A percentile compares a stretch with the other conserved stretches of the same genome.
phyloP scores from a whole-genome alignment of 2,888 invertebrate genomes.

The Latrodectus hesperus region DNA sequence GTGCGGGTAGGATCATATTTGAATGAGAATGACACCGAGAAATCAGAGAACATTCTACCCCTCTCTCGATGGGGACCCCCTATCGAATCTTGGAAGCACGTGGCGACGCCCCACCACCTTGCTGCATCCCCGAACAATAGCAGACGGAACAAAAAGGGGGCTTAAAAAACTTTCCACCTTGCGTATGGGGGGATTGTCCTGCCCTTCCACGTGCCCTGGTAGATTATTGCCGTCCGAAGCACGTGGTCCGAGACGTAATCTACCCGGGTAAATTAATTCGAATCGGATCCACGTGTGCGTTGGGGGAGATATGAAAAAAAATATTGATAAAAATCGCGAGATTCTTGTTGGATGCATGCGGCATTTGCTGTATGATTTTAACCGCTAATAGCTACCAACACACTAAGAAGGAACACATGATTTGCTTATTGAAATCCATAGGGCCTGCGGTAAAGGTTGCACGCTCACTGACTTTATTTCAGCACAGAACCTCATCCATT shows the following conservation, averaged over 20 bases:
- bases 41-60: slow-evolving; percentile 41
- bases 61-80: slow-evolving; percentile 1
- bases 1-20: slow-evolving; percentile 26
- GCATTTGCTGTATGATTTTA: slow-evolving; percentile 17
- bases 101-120: slow-evolving; percentile 39
- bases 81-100: slow-evolving; percentile 37
- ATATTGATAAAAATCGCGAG: slow-evolving; percentile 31
- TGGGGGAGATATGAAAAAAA: slow-evolving; percentile 9
- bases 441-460: slow-evolving; percentile 21
- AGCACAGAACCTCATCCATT: neutral
- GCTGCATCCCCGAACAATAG: slow-evolving; percentile 22
- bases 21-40: slow-evolving; percentile 60
- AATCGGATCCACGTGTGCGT: slow-evolving; percentile 45
- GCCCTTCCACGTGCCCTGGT: slow-evolving; percentile 43
- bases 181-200: slow-evolving; percentile 14
- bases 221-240: slow-evolving; percentile 49
- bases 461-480: neutral
- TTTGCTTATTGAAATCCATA: slow-evolving; percentile 19
- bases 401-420: slow-evolving; percentile 11
- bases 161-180: slow-evolving; percentile 44
- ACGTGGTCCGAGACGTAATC: slow-evolving; percentile 59
- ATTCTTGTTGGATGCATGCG: slow-evolving; percentile 18
- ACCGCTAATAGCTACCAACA: slow-evolving; percentile 38
- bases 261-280: slow-evolving; percentile 67
- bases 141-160: slow-evolving; percentile 24